These are phyloP conservation scores for Bellardia bayeri DNA, from an alignment of 2,888 invertebrate species.

Conservation along the genomic window DNA sequence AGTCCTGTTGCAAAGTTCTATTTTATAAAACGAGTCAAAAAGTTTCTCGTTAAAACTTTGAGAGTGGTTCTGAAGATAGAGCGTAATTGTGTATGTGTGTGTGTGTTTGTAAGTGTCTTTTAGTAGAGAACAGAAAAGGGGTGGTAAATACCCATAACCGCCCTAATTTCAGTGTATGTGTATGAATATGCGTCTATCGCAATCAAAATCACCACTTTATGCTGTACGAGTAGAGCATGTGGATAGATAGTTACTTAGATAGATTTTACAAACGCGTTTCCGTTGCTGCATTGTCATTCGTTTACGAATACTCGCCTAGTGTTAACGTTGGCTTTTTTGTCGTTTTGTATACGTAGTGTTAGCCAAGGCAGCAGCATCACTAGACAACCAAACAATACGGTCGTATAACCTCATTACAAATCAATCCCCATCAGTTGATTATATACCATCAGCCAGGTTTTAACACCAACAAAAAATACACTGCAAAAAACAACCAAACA, in stretches of 20 bases:
- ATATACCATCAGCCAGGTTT: constrained; percentile 66
- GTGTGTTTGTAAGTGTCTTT: neutral
- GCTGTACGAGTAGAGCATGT: constrained; percentile 27
- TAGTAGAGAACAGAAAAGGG: constrained; percentile 52
- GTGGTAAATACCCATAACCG: constrained; percentile 71
- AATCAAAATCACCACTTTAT: constrained; percentile 42
- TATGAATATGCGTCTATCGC: constrained; percentile 51
- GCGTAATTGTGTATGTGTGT: constrained; percentile 6
- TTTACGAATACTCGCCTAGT: constrained; percentile 67
- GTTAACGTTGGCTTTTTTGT: constrained; percentile 59
- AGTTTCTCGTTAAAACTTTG: constrained; percentile 35
- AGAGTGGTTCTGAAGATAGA: constrained; percentile 10
- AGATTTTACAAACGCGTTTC: constrained; percentile 76
- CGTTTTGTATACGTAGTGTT: constrained; percentile 31
- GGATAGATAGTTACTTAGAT: constrained; percentile 22
- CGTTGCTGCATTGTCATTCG: constrained; percentile 73
- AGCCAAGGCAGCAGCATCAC: constrained; percentile 43
- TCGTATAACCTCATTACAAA: constrained; percentile 72
- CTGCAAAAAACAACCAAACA: constrained; percentile 35
- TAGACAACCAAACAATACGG: constrained; percentile 59
- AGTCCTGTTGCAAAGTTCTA: constrained; percentile 15
- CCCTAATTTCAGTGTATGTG: constrained; percentile 54
- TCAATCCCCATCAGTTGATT: constrained; percentile 73
- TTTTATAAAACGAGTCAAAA: constrained; percentile 12
- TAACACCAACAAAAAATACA: constrained; percentile 54